phyloP scores from a whole-genome alignment of 2,888 invertebrate species.

The Epinotia brunnichana region DNA sequence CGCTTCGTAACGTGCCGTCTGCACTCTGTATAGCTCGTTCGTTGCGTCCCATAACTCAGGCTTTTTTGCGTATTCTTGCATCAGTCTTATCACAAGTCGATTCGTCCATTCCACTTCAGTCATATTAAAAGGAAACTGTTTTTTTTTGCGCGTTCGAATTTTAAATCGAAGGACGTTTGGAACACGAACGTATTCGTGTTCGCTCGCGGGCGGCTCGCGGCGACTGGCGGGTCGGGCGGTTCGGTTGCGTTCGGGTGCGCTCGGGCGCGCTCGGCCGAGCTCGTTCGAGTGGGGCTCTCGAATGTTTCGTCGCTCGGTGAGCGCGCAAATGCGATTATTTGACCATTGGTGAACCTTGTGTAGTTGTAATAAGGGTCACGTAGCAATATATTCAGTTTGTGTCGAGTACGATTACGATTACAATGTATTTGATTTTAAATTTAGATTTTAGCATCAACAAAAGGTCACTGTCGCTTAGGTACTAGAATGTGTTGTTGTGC shows the following conservation, averaged over 20 bases:
- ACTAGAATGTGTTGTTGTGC: too few relatives aligned
- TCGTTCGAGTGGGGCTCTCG: constrained; percentile 44
- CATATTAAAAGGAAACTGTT: constrained; percentile 50
- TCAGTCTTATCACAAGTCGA: constrained; percentile 60
- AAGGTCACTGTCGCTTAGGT: too few relatives aligned
- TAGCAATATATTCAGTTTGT: neutral
- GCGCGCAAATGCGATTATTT: neutral
- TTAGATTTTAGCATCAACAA: too few relatives aligned
- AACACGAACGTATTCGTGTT: constrained; percentile 54
- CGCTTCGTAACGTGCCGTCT: constrained; percentile 67
- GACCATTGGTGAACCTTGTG: neutral
- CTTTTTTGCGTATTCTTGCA: constrained; percentile 63
- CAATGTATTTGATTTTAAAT: too few relatives aligned
- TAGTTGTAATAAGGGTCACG: neutral
- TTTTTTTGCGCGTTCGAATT: neutral
- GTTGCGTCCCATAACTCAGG: constrained; percentile 68
- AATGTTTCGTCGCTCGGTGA: constrained; percentile 6
- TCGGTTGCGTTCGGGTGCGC: constrained; percentile 47
- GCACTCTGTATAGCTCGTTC: constrained; percentile 63
- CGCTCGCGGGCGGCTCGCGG: constrained; percentile 51
- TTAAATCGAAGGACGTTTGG: constrained; percentile 20
- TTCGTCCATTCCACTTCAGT: constrained; percentile 69
- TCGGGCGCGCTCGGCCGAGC: constrained; percentile 56
- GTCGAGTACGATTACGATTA: neutral
- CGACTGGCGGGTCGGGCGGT: constrained; percentile 43